Conservation (phyloP, 2,113 vertebrate species). For the Cryptomyrus ogoouensis region DNA sequence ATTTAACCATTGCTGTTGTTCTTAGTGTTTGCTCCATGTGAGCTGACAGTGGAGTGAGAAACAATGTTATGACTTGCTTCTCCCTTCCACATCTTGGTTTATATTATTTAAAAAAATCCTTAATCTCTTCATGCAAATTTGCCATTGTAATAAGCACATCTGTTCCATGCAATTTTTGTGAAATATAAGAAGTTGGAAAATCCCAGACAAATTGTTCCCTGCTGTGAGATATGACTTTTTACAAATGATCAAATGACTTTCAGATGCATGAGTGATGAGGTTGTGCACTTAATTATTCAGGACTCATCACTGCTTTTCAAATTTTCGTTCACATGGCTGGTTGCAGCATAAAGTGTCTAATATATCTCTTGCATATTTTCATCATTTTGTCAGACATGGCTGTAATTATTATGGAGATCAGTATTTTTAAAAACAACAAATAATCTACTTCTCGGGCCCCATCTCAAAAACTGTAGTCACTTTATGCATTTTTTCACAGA, state of each 20-base stretch:
- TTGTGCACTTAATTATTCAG: neutral
- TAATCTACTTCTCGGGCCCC: neutral
- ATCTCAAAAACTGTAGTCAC: neutral
- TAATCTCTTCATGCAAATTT: neutral
- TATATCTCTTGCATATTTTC: neutral
- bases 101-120: neutral
- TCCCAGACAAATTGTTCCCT: no score
- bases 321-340: neutral
- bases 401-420: neutral
- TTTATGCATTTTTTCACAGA: neutral
- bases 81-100: neutral
- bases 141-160: neutral
- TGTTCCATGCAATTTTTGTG: neutral
- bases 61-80: constrained; percentile 18
- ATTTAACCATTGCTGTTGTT: neutral
- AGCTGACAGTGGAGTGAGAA: neutral
- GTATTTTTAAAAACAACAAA: neutral
- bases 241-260: neutral
- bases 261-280: neutral
- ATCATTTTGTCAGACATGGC: neutral
- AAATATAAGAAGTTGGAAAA: neutral
- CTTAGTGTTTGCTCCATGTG: constrained; percentile 16
- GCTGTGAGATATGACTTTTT: neutral
- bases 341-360: neutral
- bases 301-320: neutral